Conservation (phyloP, 1,140 invertebrate genomes). For the Holotrichia oblita region DNA sequence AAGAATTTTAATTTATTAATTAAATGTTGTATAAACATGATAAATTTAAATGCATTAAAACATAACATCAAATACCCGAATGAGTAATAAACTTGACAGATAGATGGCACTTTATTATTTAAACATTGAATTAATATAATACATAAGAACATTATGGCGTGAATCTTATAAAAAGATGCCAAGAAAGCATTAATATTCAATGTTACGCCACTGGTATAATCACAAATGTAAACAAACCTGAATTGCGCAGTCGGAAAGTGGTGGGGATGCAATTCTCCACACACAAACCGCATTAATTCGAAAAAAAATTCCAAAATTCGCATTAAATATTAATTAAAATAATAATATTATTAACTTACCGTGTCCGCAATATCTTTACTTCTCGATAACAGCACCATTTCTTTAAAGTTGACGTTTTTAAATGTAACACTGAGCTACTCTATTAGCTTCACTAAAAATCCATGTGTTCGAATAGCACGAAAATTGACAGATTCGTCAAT, state of each 20-base stretch:
- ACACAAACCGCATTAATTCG: not conserved
- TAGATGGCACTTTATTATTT: no score
- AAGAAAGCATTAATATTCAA: no score
- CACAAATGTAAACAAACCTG: constrained; percentile 1
- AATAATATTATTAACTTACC: no score
- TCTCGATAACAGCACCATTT: constrained; percentile 49
- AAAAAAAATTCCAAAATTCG: not conserved
- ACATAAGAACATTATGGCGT: no score
- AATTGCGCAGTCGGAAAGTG: not conserved
- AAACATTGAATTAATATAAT: no score
- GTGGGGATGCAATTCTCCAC: not conserved
- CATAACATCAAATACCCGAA: no score
- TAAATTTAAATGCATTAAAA: no score
- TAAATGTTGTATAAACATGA: no score
- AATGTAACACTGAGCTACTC: not conserved
- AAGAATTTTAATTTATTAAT: no score
- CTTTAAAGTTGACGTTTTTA: not conserved
- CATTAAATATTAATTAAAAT: not conserved
- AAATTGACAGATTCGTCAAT: not conserved
- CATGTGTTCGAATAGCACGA: constrained; percentile 22
- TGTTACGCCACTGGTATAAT: constrained; percentile 7
- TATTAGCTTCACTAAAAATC: not conserved
- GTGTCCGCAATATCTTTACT: constrained; percentile 48
- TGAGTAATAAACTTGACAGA: no score
- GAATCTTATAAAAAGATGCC: no score